Evolutionary conservation across 2,113 vertebrate genomes (phyloP).

Genomic region (Salvelinus namaycush): DNA sequence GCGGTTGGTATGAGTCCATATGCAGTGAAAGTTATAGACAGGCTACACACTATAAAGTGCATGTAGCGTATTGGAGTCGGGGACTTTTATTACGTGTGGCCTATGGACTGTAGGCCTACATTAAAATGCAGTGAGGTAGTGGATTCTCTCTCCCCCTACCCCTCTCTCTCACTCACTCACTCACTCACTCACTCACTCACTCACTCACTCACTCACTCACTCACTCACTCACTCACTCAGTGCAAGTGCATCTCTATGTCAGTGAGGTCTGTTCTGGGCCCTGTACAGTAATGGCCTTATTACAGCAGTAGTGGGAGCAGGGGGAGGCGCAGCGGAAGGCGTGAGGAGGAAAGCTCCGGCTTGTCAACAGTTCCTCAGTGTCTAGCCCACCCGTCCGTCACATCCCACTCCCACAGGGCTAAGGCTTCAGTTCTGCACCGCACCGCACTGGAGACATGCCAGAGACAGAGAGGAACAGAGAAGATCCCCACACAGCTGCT

Average conservation of each 20-base stretch:
- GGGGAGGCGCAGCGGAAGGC: neutral
- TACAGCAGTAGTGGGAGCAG: slow-evolving; percentile 29
- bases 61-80: slow-evolving; percentile 15
- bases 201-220: neutral
- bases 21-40: slow-evolving; percentile 36
- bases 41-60: slow-evolving; percentile 33
- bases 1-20: slow-evolving; percentile 22
- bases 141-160: neutral
- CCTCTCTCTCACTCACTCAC: neutral
- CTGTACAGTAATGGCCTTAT: slow-evolving; percentile 15
- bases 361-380: slow-evolving; percentile 52
- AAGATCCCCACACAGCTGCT: neutral
- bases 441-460: slow-evolving; percentile 30
- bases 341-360: slow-evolving; percentile 13
- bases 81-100: neutral
- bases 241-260: slow-evolving; percentile 6
- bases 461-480: slow-evolving; percentile 9
- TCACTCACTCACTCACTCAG: no score
- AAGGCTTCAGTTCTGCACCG: slow-evolving; percentile 16
- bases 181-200: neutral
- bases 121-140: slow-evolving; percentile 26
- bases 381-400: slow-evolving; percentile 20
- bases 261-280: slow-evolving; percentile 2
- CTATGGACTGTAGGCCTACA: slow-evolving; percentile 27
- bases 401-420: slow-evolving; percentile 46